Evolutionary conservation across 2,888 invertebrate genomes (phyloP), one percentile per base, ranked within the genome.

Genomic region (Ischnus inquisitorius): DNA sequence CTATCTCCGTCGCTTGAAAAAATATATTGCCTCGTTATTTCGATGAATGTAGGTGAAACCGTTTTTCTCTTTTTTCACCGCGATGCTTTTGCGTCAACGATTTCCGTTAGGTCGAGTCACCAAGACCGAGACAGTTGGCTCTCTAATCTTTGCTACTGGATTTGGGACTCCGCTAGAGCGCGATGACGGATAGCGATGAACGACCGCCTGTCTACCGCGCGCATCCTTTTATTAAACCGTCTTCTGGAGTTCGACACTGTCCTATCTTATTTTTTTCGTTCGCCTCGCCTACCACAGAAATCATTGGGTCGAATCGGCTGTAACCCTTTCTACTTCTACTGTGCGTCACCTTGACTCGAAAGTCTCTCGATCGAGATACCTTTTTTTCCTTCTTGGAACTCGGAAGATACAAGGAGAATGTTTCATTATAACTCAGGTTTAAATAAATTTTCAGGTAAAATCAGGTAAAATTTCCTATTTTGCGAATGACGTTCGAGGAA

Each of bases 271-370:
- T 60, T 14, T 28, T n/a, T n/a, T 28, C 10, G 25, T 25, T 12
- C 57, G 22, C 60, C 28, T 60, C 60, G 28, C 28, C 60, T 14
- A 60, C 28, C 60, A 19, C 12, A 12, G 22, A 54, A 54, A 54
- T 54, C 54, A 22, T 54, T 51, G 19, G 51, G 51, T 51, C 51
- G 51, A 19, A 51, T 51, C 51, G 19, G 51, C 51, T 51, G 51
- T 51, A 51, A 51, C 19, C 51, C 51, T 54, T 54, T 54, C 54
- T 54, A 22, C 54, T 12, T 1, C 4, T 16, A 1, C 51, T 16
- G 5, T 16, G 6, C 10, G 19, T 10, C 54, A 54, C 54, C 54
- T 54, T 54, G 51, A 51, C 19, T 19, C 19, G 19, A 51, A 51
- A 51, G 19, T 51, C 16, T 51, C 51, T 8, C 19, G 51, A 51